phyloP scores from a whole-genome alignment of 1,140 invertebrate species.

The Macrotrachela quadricornifera region DNA sequence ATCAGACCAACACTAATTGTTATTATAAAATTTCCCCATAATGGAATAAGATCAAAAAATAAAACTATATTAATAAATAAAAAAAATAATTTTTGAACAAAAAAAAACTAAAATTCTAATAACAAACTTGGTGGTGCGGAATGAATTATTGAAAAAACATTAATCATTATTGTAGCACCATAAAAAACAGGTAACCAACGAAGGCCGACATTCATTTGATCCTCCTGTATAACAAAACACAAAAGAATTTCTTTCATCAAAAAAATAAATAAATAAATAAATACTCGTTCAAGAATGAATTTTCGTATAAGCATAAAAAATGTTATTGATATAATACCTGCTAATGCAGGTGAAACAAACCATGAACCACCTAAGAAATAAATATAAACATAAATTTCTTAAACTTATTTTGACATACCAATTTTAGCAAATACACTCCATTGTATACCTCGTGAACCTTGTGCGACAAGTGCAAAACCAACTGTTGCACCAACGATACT shows the following conservation, averaged over 20 bases:
- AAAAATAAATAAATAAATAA: background rate
- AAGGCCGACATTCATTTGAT: slow-evolving; percentile 61
- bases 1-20: slow-evolving; percentile 45
- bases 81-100: background rate
- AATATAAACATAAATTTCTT: slow-evolving; percentile 1
- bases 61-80: slow-evolving; percentile 38
- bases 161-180: slow-evolving; percentile 66
- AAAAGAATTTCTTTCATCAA: background rate
- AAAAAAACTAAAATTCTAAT: background rate
- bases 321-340: slow-evolving; percentile 61
- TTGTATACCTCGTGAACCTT: slow-evolving; percentile 60
- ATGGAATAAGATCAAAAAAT: slow-evolving; percentile 61
- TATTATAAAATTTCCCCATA: slow-evolving; percentile 50
- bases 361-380: slow-evolving; percentile 58
- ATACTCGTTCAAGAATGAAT: slow-evolving; percentile 51
- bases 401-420: slow-evolving; percentile 34
- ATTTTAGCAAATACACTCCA: slow-evolving; percentile 59
- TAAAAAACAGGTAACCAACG: slow-evolving; percentile 70
- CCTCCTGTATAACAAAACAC: slow-evolving; percentile 24
- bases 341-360: slow-evolving; percentile 83
- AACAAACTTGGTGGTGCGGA: slow-evolving; percentile 71
- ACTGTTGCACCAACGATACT: slow-evolving; percentile 91
- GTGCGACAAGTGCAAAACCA: slow-evolving; percentile 74
- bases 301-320: slow-evolving; percentile 58
- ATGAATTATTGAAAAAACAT: slow-evolving; percentile 71